A percentile compares a stretch with the other conserved stretches of the same genome.
phyloP scores from a whole-genome alignment of 64 coral and sea anemone species.

The Cladopsammia gracilis region DNA sequence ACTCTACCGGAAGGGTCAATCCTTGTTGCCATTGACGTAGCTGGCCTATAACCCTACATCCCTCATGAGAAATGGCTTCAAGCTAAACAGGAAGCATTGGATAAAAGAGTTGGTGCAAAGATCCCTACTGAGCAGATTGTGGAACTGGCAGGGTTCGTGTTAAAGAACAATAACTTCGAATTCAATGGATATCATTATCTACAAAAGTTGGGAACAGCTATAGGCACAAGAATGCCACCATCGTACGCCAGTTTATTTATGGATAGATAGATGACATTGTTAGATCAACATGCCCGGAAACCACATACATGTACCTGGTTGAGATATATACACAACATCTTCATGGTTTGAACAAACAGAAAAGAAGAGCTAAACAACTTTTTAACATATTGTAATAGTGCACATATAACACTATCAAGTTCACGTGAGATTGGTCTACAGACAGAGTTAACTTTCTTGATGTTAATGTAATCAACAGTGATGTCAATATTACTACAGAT shows the following conservation, averaged over 20 bases:
- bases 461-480: slow-evolving; percentile 25
- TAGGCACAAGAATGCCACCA: slow-evolving; percentile 25
- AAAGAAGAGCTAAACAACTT: slow-evolving; percentile 34
- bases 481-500: background rate
- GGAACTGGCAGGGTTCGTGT: background rate
- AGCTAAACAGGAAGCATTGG: background rate
- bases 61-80: background rate
- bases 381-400: slow-evolving; percentile 1
- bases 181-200: slow-evolving; percentile 10
- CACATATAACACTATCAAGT: slow-evolving; percentile 9
- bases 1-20: no score
- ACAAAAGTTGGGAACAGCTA: slow-evolving; percentile 36
- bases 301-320: background rate
- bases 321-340: background rate
- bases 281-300: background rate
- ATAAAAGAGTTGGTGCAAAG: background rate
- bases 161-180: background rate
- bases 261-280: background rate
- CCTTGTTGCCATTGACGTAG: no score
- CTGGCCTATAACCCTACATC: background rate
- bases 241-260: slow-evolving; percentile 17
- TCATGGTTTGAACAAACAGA: slow-evolving; percentile 1
- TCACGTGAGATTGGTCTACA: background rate
- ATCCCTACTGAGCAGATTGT: background rate
- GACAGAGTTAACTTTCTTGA: slow-evolving; percentile 24